These are phyloP conservation scores for Selene dorsalis DNA, from an alignment of 2,797 vertebrate genomes.

Conservation along the genomic window DNA sequence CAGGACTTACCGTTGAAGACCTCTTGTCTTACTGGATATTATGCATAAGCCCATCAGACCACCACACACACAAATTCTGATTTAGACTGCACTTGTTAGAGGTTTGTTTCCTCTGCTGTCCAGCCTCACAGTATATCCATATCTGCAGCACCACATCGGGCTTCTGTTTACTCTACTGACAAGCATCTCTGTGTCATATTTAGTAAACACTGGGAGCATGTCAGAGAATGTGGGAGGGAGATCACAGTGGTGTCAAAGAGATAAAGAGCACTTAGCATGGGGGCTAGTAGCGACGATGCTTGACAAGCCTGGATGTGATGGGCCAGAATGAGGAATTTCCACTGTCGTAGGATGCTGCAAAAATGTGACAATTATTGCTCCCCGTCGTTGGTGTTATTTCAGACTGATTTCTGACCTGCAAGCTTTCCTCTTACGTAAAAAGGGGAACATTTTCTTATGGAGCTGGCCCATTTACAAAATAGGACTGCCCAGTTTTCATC, in stretches of 20 bases:
- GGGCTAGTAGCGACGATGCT: not conserved
- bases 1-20: constrained; percentile 25
- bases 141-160: constrained; percentile 65
- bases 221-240: constrained; percentile 30
- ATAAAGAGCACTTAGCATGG: constrained; percentile 23
- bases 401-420: constrained; percentile 16
- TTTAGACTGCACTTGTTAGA: constrained; percentile 11
- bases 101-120: constrained; percentile 17
- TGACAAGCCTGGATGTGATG: constrained; percentile 20
- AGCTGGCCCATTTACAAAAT: not conserved
- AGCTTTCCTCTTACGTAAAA: not conserved
- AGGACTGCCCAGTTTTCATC: constrained; percentile 15
- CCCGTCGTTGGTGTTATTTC: constrained; percentile 18
- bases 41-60: constrained; percentile 43
- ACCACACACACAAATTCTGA: constrained; percentile 26
- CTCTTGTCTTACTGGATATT: constrained; percentile 36
- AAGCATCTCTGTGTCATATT: constrained; percentile 54
- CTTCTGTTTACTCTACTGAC: constrained; percentile 50
- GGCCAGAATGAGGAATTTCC: constrained; percentile 16
- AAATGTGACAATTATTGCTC: constrained; percentile 18
- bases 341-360: not conserved
- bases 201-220: constrained; percentile 38
- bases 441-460: not conserved
- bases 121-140: constrained; percentile 14
- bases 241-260: constrained; percentile 33